These are phyloP conservation scores for Baronia brevicornis DNA, from an alignment of 2,888 invertebrate species.

Conservation along the genomic window DNA sequence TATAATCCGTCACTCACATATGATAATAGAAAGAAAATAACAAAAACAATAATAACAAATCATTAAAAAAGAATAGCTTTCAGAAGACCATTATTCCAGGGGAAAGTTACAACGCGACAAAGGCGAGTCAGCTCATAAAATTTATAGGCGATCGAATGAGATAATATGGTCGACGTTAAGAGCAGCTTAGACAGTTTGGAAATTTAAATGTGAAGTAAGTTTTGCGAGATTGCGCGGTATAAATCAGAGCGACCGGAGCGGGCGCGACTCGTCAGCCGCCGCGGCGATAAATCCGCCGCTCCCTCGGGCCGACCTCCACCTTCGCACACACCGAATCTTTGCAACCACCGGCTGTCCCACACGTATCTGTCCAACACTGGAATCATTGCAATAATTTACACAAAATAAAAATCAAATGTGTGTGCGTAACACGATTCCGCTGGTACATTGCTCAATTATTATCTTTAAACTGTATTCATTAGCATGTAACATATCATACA, in stretches of 20 bases:
- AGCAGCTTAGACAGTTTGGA: constrained; percentile 75
- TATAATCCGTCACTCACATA: too few relatives aligned
- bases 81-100: constrained; percentile 61
- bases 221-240: constrained; percentile 74
- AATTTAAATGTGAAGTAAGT: constrained; percentile 77
- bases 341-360: constrained; percentile 50
- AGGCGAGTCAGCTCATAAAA: constrained; percentile 72
- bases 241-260: constrained; percentile 63
- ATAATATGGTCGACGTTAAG: constrained; percentile 75
- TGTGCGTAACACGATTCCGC: too few relatives aligned
- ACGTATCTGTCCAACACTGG: constrained; percentile 20
- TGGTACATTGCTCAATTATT: too few relatives aligned
- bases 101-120: constrained; percentile 63
- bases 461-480: too few relatives aligned
- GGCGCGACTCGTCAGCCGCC: constrained; percentile 34
- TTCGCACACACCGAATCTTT: constrained; percentile 9
- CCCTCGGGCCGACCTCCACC: constrained; percentile 67
- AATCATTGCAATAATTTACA: too few relatives aligned
- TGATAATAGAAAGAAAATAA: too few relatives aligned
- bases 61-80: too few relatives aligned
- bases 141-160: constrained; percentile 76
- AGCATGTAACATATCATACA: too few relatives aligned
- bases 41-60: too few relatives aligned
- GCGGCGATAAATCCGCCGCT: constrained; percentile 68
- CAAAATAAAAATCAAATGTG: too few relatives aligned